Conservation (phyloP, 2,888 invertebrate genomes). For the Cheilosia pagana region DNA sequence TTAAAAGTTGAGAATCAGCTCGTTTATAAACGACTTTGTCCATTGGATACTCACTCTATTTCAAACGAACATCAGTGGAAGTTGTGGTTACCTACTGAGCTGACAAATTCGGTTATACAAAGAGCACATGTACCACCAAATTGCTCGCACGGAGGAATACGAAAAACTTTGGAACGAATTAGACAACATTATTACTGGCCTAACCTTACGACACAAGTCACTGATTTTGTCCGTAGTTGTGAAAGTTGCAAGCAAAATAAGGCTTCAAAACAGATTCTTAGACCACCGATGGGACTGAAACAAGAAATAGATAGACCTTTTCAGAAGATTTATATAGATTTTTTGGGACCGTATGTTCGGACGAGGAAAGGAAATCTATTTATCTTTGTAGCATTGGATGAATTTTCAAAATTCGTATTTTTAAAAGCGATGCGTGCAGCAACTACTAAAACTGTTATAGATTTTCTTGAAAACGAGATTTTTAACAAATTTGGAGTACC, state of each 20-base stretch:
- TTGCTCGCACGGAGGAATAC: not conserved
- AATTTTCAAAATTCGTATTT: too few species aligned
- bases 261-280: not conserved
- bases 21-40: not conserved
- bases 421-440: constrained; percentile 8
- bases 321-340: constrained; percentile 62
- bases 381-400: constrained; percentile 53
- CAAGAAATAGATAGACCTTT: constrained; percentile 41
- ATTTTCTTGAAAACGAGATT: too few species aligned
- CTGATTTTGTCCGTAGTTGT: not conserved
- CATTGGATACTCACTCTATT: not conserved
- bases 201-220: not conserved
- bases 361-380: constrained; percentile 50
- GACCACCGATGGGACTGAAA: too few species aligned
- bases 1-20: not conserved
- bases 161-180: too few species aligned
- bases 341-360: constrained; percentile 65
- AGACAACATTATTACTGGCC: constrained; percentile 10
- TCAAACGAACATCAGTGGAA: not conserved
- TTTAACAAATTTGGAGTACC: constrained; percentile 77
- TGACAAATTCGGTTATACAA: not conserved
- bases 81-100: not conserved
- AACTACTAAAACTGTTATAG: constrained; percentile 16
- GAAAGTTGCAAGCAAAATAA: not conserved
- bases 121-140: not conserved